These are phyloP conservation scores for Taenaris catops DNA, from an alignment of 2,888 invertebrate genomes.

Conservation along the genomic window DNA sequence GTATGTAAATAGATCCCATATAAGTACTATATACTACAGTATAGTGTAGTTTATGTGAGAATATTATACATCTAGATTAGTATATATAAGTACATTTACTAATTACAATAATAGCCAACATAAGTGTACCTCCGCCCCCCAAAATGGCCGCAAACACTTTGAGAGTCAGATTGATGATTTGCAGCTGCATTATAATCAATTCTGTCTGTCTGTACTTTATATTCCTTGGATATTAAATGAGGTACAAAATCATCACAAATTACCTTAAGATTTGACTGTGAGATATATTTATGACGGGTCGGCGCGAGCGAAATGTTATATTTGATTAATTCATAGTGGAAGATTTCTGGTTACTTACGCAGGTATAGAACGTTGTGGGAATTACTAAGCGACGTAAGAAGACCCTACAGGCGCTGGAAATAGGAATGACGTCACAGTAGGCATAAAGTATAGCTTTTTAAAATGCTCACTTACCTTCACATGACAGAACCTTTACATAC, in stretches of 20 bases:
- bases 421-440: constrained; percentile 8
- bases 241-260: constrained; percentile 74
- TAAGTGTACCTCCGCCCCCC: constrained; percentile 14
- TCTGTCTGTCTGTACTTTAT: constrained; percentile 61
- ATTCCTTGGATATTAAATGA: constrained; percentile 78
- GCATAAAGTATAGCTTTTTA: too few relatives aligned
- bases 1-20: too few relatives aligned
- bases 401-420: background rate
- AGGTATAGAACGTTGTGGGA: constrained; percentile 4
- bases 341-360: constrained; percentile 36
- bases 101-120: constrained; percentile 22
- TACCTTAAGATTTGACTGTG: constrained; percentile 76
- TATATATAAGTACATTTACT: constrained; percentile 16
- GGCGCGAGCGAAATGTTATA: constrained; percentile 37
- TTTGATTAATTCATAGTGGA: constrained; percentile 52
- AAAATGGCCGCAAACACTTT: constrained; percentile 41
- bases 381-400: background rate
- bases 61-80: too few relatives aligned
- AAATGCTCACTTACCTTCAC: too few relatives aligned
- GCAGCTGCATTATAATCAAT: constrained; percentile 52
- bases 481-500: too few relatives aligned
- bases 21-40: too few relatives aligned
- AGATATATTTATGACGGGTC: constrained; percentile 65
- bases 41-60: too few relatives aligned
- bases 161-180: constrained; percentile 61